Conservation (phyloP, 92 coral and sea anemone species). For the Pocillopora meandrina region DNA sequence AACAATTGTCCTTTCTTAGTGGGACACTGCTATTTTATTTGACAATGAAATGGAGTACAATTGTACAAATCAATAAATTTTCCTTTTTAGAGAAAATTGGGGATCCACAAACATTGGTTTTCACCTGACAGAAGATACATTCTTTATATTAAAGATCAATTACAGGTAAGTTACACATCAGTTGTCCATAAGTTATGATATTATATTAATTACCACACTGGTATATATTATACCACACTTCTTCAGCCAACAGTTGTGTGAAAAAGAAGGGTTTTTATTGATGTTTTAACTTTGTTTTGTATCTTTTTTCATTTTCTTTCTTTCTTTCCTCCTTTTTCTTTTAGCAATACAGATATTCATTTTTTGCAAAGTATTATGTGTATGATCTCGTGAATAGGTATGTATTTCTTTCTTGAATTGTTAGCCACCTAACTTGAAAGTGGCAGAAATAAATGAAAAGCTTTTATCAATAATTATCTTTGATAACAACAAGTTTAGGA, state of each 20-base stretch:
- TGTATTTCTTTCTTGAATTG: not conserved
- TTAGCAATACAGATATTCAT: conserved; percentile 77
- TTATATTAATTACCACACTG: not conserved
- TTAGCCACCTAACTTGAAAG: not conserved
- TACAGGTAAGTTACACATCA: conserved; percentile 40
- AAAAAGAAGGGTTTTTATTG: not conserved
- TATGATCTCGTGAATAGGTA: conserved; percentile 56
- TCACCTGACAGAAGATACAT: conserved; percentile 71
- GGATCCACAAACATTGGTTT: conserved; percentile 36
- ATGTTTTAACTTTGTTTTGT: not conserved
- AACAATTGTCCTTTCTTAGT: too few species aligned
- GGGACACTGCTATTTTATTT: too few species aligned
- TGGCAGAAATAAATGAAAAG: not conserved
- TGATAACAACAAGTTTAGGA: too few species aligned
- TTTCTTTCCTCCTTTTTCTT: not conserved
- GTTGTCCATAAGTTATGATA: not conserved
- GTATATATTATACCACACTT: too few species aligned
- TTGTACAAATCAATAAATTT: not conserved
- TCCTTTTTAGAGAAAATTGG: conserved; percentile 4
- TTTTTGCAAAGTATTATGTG: conserved; percentile 60
- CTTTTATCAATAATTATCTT: not conserved
- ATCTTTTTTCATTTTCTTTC: not conserved
- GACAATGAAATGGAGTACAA: too few species aligned
- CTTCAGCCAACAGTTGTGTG: too few species aligned
- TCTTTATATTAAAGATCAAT: conserved; percentile 46